These are phyloP conservation scores for Ditula angustiorana DNA, from an alignment of 2,888 invertebrate species.

Conservation along the genomic window DNA sequence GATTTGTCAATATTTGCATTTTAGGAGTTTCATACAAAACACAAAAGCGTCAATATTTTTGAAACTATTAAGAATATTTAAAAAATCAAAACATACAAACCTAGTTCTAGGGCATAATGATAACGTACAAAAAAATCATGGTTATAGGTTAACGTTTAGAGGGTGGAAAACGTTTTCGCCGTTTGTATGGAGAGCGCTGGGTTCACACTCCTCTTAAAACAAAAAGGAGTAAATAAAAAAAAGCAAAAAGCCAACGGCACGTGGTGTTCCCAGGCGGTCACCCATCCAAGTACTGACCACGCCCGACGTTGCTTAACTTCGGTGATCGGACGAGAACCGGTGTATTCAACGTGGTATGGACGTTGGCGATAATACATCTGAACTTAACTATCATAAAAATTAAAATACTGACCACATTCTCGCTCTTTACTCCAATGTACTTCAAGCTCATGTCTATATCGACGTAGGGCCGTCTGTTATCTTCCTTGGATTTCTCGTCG, in stretches of 20 bases:
- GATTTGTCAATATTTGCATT: too few species aligned
- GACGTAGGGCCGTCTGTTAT: conserved; percentile 68
- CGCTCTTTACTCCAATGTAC: conserved; percentile 59
- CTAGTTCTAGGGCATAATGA: too few species aligned
- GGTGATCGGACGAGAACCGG: conserved; percentile 51
- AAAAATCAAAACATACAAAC: too few species aligned
- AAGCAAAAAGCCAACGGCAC: conserved; percentile 46
- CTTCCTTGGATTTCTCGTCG: conserved; percentile 48
- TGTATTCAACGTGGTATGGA: conserved; percentile 42
- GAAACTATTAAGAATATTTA: too few species aligned
- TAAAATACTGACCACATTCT: conserved; percentile 4
- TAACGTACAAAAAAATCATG: too few species aligned
- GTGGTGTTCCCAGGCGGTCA: conserved; percentile 50
- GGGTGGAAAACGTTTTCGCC: too few species aligned
- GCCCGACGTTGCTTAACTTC: conserved; percentile 49
- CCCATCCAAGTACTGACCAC: conserved; percentile 51
- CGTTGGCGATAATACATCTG: not conserved
- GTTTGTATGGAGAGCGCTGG: too few species aligned
- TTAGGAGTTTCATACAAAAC: too few species aligned
- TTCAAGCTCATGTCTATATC: conserved; percentile 81
- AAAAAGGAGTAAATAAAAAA: too few species aligned
- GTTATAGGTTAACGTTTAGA: too few species aligned
- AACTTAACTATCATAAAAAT: not conserved
- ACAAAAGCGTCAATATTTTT: too few species aligned
- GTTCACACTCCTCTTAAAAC: too few species aligned